Percentiles rank a stretch among this genome's conserved stretches.
Conservation (phyloP, 37 sponge, comb jelly and placozoan species). For the Bolinopsis microptera region DNA sequence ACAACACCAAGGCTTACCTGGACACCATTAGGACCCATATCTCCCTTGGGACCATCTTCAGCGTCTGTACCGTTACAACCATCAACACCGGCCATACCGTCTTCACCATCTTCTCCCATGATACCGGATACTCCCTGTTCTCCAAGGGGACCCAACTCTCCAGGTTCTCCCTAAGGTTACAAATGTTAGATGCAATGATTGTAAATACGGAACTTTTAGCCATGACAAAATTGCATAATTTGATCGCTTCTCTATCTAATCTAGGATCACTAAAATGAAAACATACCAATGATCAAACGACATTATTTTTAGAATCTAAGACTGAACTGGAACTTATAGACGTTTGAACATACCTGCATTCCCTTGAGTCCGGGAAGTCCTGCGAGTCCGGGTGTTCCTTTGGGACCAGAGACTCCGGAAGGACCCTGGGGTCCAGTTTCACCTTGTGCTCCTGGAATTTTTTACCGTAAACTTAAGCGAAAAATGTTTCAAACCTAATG, state of each 20-base stretch:
- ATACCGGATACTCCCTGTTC: not conserved
- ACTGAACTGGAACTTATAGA: too few species aligned
- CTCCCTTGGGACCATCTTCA: slow-evolving; percentile 1
- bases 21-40: not conserved
- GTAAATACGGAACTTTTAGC: not conserved
- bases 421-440: slow-evolving; percentile 42
- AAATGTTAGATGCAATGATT: not conserved
- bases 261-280: too few species aligned
- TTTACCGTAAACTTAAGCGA: too few species aligned
- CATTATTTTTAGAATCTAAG: too few species aligned
- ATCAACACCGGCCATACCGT: slow-evolving; percentile 25
- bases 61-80: slow-evolving; percentile 64
- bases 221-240: too few species aligned
- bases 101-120: slow-evolving; percentile 10
- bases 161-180: slow-evolving; percentile 7
- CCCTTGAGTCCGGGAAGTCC: slow-evolving; percentile 29
- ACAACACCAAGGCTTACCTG: too few species aligned
- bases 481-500: too few species aligned
- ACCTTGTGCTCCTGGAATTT: not conserved
- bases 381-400: not conserved
- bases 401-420: not conserved
- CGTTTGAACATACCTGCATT: not conserved
- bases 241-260: too few species aligned
- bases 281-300: too few species aligned
- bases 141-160: not conserved